phyloP scores from a whole-genome alignment of 1,140 invertebrate species.

The Papilio helenus region DNA sequence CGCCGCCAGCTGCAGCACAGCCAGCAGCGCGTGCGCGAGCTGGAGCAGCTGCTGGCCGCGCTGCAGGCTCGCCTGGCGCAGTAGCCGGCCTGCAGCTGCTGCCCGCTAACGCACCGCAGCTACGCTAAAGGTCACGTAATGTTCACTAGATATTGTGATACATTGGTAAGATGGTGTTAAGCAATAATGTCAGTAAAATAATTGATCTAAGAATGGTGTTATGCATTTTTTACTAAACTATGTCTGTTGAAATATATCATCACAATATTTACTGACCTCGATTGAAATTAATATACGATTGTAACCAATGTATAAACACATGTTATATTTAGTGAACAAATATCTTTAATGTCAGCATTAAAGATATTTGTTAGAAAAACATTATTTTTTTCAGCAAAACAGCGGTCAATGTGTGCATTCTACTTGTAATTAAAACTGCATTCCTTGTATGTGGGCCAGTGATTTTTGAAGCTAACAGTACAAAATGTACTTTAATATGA shows the following conservation, averaged over 20 bases:
- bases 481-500: not conserved
- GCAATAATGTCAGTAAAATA: too few relatives aligned
- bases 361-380: not conserved
- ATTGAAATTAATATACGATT: too few relatives aligned
- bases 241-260: too few relatives aligned
- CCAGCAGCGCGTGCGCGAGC: slow-evolving; percentile 89
- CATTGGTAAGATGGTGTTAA: not conserved
- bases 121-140: not conserved
- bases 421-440: not conserved
- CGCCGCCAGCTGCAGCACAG: slow-evolving; percentile 89
- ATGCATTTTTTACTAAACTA: not conserved
- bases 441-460: slow-evolving; percentile 7
- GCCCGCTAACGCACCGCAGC: not conserved
- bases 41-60: slow-evolving; percentile 88
- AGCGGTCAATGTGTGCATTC: not conserved
- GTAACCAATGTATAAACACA: too few relatives aligned
- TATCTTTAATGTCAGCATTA: too few relatives aligned
- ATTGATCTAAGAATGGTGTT: not conserved
- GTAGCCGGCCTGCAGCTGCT: not conserved
- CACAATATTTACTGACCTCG: too few relatives aligned
- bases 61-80: slow-evolving; percentile 74
- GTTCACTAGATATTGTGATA: not conserved
- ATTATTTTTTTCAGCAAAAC: not conserved
- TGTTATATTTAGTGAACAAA: too few relatives aligned
- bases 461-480: not conserved